Percentiles rank a stretch among this genome's conserved stretches.
phyloP scores from a whole-genome alignment of 1,140 invertebrate genomes.

The Tetragonula clypearis region DNA sequence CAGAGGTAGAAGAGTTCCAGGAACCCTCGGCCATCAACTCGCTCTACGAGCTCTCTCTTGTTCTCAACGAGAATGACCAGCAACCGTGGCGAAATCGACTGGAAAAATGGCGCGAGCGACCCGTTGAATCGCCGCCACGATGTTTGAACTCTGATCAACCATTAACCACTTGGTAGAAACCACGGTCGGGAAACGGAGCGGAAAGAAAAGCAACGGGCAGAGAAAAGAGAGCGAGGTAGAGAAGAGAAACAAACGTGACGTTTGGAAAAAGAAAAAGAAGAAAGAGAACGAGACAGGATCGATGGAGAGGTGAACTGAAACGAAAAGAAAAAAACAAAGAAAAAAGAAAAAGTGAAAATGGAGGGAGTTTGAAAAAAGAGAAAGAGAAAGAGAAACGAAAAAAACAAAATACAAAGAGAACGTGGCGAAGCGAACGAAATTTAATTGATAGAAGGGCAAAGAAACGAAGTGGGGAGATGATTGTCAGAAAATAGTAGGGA shows the following conservation, averaged over 20 bases:
- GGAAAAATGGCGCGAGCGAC: slow-evolving; percentile 13
- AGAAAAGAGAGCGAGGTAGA: not conserved
- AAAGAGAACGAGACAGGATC: not conserved
- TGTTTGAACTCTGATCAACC: slow-evolving; percentile 11
- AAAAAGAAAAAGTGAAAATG: no score
- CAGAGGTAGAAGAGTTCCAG: not conserved
- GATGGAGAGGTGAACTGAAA: not conserved
- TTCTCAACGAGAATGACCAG: not conserved
- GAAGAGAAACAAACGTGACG: not conserved
- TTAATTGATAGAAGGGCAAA: not conserved
- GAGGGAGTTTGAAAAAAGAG: not conserved
- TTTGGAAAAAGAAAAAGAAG: not conserved
- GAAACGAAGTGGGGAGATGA: not conserved
- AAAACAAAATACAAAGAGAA: not conserved
- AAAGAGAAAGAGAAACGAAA: not conserved
- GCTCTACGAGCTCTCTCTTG: not conserved
- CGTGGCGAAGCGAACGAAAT: not conserved
- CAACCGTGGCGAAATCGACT: not conserved
- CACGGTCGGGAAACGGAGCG: not conserved
- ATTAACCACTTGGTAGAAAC: not conserved
- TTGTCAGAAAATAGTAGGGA: not conserved
- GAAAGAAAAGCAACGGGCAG: no score
- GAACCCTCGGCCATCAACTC: not conserved
- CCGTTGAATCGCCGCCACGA: not conserved
- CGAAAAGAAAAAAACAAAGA: not conserved